A percentile compares a stretch with the other conserved stretches of the same genome.
Conservation (phyloP, 2,888 invertebrate genomes). For the Cheilosia urbana region DNA sequence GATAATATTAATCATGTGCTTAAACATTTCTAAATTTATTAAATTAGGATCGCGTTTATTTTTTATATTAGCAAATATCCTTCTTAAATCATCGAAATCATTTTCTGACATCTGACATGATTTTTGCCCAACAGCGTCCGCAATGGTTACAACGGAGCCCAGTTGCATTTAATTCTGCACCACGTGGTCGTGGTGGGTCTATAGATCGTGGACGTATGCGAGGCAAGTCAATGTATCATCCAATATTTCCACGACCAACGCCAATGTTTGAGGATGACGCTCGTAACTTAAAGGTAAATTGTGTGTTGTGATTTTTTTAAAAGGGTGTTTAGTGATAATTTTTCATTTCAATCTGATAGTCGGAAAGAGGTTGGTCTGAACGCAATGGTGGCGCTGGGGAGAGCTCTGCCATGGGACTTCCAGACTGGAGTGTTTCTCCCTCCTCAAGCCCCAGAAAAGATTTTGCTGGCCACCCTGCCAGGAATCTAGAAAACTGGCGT, state of each 20-base stretch:
- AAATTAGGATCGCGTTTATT: too few relatives aligned
- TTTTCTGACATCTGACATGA: not conserved
- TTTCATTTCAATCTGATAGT: slow-evolving; percentile 65
- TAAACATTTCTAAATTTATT: too few relatives aligned
- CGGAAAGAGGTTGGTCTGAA: slow-evolving; percentile 82
- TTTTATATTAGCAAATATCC: too few relatives aligned
- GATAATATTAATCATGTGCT: too few relatives aligned
- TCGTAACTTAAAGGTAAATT: slow-evolving; percentile 71
- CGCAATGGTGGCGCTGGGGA: slow-evolving; percentile 81
- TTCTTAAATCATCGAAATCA: too few relatives aligned
- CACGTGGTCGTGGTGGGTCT: slow-evolving; percentile 84
- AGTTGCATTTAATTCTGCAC: slow-evolving; percentile 81
- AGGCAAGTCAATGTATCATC: slow-evolving; percentile 81
- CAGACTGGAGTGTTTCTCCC: slow-evolving; percentile 82
- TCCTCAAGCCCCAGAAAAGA: slow-evolving; percentile 83
- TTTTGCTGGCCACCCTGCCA: slow-evolving; percentile 79
- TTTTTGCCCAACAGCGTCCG: slow-evolving; percentile 79
- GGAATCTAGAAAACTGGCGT: slow-evolving; percentile 83
- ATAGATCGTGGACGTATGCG: slow-evolving; percentile 84
- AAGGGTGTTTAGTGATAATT: not conserved
- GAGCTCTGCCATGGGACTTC: slow-evolving; percentile 50
- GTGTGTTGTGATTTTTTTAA: not conserved
- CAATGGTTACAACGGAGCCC: slow-evolving; percentile 84
- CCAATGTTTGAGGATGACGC: slow-evolving; percentile 81
- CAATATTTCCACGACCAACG: slow-evolving; percentile 81